A percentile compares a stretch with the other conserved stretches of the same genome.
These are phyloP conservation scores for Linnaemya vulpina DNA, from an alignment of 2,888 invertebrate genomes.

Conservation along the genomic window DNA sequence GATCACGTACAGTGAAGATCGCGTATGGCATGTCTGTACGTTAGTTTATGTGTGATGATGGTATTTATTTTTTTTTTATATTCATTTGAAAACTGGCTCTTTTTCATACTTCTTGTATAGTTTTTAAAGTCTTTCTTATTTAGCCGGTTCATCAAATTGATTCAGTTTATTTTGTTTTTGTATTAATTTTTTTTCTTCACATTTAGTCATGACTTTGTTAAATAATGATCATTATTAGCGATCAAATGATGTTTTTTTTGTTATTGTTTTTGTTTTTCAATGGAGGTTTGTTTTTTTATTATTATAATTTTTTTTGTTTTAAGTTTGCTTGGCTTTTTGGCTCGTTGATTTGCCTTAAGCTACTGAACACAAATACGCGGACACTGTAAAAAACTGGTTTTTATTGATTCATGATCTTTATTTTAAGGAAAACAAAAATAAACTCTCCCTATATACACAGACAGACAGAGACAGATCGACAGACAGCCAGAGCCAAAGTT, in stretches of 20 bases:
- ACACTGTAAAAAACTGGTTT: slow-evolving; percentile 60
- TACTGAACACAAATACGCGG: slow-evolving; percentile 52
- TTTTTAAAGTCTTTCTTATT: slow-evolving; percentile 45
- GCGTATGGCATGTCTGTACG: slow-evolving; percentile 17
- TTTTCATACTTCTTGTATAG: slow-evolving; percentile 39
- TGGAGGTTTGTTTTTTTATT: slow-evolving; percentile 30
- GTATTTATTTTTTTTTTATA: slow-evolving; percentile 16
- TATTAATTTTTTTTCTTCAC: slow-evolving; percentile 23
- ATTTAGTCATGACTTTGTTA: slow-evolving; percentile 70
- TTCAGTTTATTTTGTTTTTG: slow-evolving; percentile 15
- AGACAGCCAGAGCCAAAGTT: slow-evolving; percentile 12
- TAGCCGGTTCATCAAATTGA: slow-evolving; percentile 47
- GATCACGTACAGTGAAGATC: slow-evolving; percentile 49
- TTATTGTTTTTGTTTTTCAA: slow-evolving; percentile 23
- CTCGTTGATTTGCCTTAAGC: slow-evolving; percentile 50
- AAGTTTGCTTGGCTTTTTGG: slow-evolving; percentile 32
- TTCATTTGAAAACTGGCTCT: slow-evolving; percentile 46
- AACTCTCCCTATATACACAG: not conserved
- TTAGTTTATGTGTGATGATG: slow-evolving; percentile 24
- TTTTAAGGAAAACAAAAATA: slow-evolving; percentile 45
- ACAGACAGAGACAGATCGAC: slow-evolving; percentile 1
- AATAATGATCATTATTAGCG: slow-evolving; percentile 58
- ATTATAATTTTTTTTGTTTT: no score
- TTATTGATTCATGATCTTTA: slow-evolving; percentile 69
- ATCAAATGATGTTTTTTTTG: slow-evolving; percentile 42